A percentile compares a stretch with the other conserved stretches of the same genome.
phyloP scores from a whole-genome alignment of 1,140 invertebrate species.

The Neelides sp. region DNA sequence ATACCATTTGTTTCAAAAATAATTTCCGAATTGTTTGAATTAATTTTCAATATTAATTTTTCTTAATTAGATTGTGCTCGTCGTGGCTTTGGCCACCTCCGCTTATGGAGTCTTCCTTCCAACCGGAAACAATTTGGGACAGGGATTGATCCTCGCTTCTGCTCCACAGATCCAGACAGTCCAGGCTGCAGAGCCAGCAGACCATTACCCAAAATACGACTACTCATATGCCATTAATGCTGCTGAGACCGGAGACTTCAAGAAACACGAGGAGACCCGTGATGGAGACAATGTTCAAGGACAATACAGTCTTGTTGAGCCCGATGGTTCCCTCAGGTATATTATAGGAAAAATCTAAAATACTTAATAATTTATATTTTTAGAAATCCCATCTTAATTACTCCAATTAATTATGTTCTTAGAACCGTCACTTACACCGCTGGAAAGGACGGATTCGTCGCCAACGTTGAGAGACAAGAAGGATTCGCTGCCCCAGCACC shows the following conservation, averaged over 20 bases:
- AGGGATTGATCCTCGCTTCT: too few relatives aligned
- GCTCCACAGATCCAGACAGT: not conserved
- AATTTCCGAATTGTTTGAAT: too few relatives aligned
- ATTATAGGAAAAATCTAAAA: not conserved
- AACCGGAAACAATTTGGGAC: too few relatives aligned
- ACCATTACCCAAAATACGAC: constrained; percentile 3
- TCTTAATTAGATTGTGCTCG: constrained; percentile 3
- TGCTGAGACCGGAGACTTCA: constrained; percentile 38
- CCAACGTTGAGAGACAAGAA: constrained; percentile 33
- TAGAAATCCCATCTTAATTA: not conserved
- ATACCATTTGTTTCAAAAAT: too few relatives aligned
- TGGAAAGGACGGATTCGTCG: constrained; percentile 38
- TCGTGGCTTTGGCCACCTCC: constrained; percentile 3
- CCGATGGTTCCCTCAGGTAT: too few relatives aligned
- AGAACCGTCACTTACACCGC: constrained; percentile 45
- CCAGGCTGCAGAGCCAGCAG: constrained; percentile 9
- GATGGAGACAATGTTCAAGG: constrained; percentile 41
- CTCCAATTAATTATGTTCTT: constrained; percentile 32
- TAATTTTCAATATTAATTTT: too few relatives aligned
- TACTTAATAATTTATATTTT: not conserved
- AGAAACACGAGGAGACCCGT: constrained; percentile 39
- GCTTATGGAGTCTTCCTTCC: not conserved
- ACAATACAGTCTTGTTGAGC: constrained; percentile 34
- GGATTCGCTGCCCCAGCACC: constrained; percentile 10
- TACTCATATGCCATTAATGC: constrained; percentile 27